Conservation (phyloP, 2,113 vertebrate species). For the Cisticola juncidis region DNA sequence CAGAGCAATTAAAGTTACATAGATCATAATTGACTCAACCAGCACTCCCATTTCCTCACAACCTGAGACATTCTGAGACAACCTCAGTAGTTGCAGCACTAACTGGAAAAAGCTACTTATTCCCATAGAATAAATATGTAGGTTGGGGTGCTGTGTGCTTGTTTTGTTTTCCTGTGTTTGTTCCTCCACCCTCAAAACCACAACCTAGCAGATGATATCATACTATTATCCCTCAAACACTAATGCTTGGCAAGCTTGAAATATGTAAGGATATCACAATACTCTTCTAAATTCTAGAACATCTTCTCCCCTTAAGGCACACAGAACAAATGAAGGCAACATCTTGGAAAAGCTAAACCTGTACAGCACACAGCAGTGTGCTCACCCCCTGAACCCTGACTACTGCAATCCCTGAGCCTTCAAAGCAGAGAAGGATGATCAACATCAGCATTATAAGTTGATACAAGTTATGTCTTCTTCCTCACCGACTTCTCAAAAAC, state of each 20-base stretch:
- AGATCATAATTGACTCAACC: background rate
- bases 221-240: background rate
- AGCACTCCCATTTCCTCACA: background rate
- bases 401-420: background rate
- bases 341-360: background rate
- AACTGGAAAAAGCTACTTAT: background rate
- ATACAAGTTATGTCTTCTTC: background rate
- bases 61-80: no score
- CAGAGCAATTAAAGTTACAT: background rate
- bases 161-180: background rate
- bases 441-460: background rate
- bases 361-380: background rate
- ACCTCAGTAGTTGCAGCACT: background rate
- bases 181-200: background rate
- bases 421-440: background rate
- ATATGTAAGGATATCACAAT: accelerated
- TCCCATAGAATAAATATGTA: background rate
- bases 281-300: background rate
- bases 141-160: background rate
- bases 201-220: background rate
- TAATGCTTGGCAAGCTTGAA: background rate
- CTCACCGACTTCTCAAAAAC: background rate
- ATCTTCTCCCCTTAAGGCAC: background rate
- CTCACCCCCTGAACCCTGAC: background rate
- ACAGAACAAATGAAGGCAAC: background rate